phyloP scores from a whole-genome alignment of 2,888 invertebrate species.

The Melanostoma scalare region DNA sequence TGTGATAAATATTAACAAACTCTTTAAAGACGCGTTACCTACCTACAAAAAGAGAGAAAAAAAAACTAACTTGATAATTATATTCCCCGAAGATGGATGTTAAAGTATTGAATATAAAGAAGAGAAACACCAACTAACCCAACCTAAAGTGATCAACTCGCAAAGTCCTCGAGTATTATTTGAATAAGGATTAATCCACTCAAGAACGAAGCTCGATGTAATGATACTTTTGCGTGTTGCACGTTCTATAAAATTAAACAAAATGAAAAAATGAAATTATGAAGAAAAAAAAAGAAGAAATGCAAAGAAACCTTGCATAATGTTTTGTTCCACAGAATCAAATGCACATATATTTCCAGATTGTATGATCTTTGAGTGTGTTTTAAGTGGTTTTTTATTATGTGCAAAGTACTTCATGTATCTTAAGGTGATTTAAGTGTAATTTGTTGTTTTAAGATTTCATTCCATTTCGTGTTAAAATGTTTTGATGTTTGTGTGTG shows the following conservation, averaged over 20 bases:
- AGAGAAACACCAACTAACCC: conserved; percentile 11
- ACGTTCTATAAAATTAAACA: conserved; percentile 23
- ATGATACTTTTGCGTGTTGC: conserved; percentile 73
- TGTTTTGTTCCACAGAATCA: conserved; percentile 49
- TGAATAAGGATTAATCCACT: conserved; percentile 73
- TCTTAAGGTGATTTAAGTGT: conserved; percentile 41
- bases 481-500: conserved; percentile 2
- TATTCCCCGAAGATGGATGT: conserved; percentile 47
- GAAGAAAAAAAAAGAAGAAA: conserved; percentile 24
- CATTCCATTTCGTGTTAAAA: not conserved
- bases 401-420: conserved; percentile 61
- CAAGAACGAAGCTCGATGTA: conserved; percentile 62
- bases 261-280: no score
- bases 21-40: conserved; percentile 48
- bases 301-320: conserved; percentile 47
- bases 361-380: conserved; percentile 61
- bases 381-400: conserved; percentile 69
- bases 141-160: conserved; percentile 41
- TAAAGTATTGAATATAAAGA: conserved; percentile 45
- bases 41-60: conserved; percentile 27
- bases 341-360: conserved; percentile 52
- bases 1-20: conserved; percentile 71
- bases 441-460: conserved; percentile 20
- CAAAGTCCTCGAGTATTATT: conserved; percentile 68
- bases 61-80: conserved; percentile 55